phyloP scores from a whole-genome alignment of 2,797 vertebrate genomes.

The Myotis vivesi region DNA sequence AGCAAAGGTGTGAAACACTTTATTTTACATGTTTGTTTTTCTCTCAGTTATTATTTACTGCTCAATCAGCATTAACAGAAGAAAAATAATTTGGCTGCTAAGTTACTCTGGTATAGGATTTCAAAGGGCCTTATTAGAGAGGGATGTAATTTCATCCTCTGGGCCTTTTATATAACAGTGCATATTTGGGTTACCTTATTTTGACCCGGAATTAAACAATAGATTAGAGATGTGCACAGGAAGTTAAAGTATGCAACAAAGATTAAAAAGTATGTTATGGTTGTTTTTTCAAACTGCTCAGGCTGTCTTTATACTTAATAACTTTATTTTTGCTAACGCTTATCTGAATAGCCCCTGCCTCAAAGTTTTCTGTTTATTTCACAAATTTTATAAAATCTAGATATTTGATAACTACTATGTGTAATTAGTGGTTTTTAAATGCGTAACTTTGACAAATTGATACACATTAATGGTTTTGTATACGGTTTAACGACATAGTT shows the following conservation, averaged over 20 bases:
- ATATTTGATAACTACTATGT: neutral
- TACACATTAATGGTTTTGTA: neutral
- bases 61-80: conserved; percentile 87
- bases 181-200: conserved; percentile 88
- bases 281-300: conserved; percentile 51
- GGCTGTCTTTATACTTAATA: neutral
- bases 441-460: neutral
- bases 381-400: neutral
- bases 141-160: conserved; percentile 95
- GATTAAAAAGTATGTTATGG: neutral
- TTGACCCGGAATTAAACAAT: conserved; percentile 90
- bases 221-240: conserved; percentile 81
- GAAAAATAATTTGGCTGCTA: conserved; percentile 91
- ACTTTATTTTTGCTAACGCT: neutral
- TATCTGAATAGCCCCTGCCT: neutral
- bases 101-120: conserved; percentile 87
- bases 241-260: conserved; percentile 78
- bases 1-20: conserved; percentile 41
- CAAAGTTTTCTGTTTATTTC: conserved; percentile 6
- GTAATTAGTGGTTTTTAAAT: conserved; percentile 4
- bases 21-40: conserved; percentile 79
- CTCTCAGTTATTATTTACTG: conserved; percentile 86
- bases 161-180: conserved; percentile 84
- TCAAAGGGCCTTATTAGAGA: conserved; percentile 92
- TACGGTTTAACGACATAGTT: neutral